Base-by-base conservation (phyloP, 1,140 invertebrate genomes). In the Drosophila mauritiana region DNA sequence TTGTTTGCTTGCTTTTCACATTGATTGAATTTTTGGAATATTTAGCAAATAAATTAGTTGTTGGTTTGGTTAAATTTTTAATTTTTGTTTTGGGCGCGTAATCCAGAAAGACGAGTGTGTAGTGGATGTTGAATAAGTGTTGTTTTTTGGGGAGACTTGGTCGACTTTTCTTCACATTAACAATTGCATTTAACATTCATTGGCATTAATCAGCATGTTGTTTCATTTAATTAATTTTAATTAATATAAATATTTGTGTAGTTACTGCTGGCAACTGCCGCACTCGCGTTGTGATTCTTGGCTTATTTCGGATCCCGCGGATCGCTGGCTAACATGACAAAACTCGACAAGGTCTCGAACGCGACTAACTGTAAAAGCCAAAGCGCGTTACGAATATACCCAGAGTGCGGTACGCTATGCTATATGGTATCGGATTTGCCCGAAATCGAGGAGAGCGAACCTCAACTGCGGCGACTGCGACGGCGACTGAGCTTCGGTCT, bases 321-420 rank as follows among this genome's bases (percentile, higher is more conserved):
- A 81, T 88, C 75, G 70, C 80, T 82, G 74, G 73, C 83, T 83
- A 91, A 91, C 82, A 91, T 91, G 88, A 92, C 91, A 92, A 92
- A 91, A 91, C 91, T 91, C 82, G 91, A 91, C 91, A 92, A 92
- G 88, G 91, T 91, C 91, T 92, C 80, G 85, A 91, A 92, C 82
- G 91, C 91, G 91, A 92, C 89, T 92, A 92, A 92, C 91, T 91
- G 91, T 92, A 92, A 92, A 91, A 84, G 83, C 85, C 78, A 76
- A 82, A 89, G 86, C 90, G 90, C 81, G 80, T 89, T 91, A 89
- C 81, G 90, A 91, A 89, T 91, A 91, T 91, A 91, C 85, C 85
- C 81, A 74, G 77, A 75, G 58, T 46, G 22, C 12, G 48, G 48
- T 40, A 39, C 25, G 46, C 27, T 54, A 40, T 61, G 58, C 51